Conservation (phyloP, 2,113 vertebrate species). For the Tor tambroides region DNA sequence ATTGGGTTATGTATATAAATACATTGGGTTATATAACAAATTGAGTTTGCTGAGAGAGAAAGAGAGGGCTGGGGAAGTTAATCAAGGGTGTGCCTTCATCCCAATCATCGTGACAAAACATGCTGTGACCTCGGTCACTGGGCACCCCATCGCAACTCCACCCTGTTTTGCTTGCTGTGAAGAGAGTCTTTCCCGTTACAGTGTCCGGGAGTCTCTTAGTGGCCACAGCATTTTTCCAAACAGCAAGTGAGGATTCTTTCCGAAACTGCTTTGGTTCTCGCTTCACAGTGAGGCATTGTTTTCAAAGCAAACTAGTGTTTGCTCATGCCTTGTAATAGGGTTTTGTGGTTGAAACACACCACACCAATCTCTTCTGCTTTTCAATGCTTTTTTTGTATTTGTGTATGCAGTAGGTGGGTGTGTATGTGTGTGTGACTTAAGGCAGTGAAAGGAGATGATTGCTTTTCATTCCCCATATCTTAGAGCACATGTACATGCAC, state of each 20-base stretch:
- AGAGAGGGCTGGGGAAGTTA: conserved; percentile 31
- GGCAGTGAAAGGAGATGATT: conserved; percentile 3
- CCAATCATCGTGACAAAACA: conserved; percentile 67
- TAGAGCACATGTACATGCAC: not conserved
- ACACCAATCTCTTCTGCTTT: conserved; percentile 18
- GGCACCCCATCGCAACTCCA: conserved; percentile 32
- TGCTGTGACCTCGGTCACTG: conserved; percentile 63
- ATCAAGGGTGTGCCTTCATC: conserved; percentile 64
- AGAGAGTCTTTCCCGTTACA: conserved; percentile 59
- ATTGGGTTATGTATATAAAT: conserved; percentile 59
- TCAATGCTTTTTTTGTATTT: not conserved
- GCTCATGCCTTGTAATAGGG: conserved; percentile 9
- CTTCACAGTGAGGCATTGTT: not conserved
- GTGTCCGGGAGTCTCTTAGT: conserved; percentile 42
- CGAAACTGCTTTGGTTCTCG: conserved; percentile 50
- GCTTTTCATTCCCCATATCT: not conserved
- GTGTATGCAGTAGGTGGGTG: not conserved
- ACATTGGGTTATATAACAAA: conserved; percentile 54
- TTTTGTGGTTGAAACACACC: not conserved
- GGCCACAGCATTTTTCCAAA: conserved; percentile 18
- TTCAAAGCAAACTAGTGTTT: not conserved
- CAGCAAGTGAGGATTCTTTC: conserved; percentile 47
- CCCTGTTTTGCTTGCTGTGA: conserved; percentile 43
- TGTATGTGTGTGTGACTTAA: not conserved
- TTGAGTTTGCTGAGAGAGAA: conserved; percentile 23